phyloP scores from a whole-genome alignment of 2,888 invertebrate species.

The Frankliniella fusca region DNA sequence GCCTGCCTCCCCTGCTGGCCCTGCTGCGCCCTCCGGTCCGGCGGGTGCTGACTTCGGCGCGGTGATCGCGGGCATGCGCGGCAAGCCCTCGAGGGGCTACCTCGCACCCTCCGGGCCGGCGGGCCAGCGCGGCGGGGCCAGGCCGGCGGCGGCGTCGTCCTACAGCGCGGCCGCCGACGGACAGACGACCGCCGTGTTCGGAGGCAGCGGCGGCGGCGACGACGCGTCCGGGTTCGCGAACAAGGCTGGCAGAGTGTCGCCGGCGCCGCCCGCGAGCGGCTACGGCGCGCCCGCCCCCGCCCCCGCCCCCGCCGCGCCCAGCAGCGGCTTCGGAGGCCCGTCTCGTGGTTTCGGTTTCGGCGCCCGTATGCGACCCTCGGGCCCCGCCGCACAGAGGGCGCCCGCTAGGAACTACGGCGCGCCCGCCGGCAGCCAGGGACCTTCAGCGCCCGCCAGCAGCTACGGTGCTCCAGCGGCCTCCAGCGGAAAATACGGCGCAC shows the following conservation, averaged over 20 bases:
- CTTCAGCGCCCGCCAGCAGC: background rate
- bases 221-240: background rate
- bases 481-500: background rate
- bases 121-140: background rate
- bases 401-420: too few species aligned
- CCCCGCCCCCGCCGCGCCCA: background rate
- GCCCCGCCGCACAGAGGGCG: too few species aligned
- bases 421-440: too few species aligned
- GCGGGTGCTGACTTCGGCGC: background rate
- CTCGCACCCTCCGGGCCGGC: background rate
- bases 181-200: background rate
- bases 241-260: background rate
- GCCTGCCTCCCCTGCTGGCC: background rate
- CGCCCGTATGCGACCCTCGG: background rate
- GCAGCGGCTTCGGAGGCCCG: background rate
- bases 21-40: background rate
- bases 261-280: background rate
- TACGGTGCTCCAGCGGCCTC: background rate
- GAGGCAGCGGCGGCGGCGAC: background rate
- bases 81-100: conserved; percentile 9
- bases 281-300: too few species aligned
- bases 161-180: background rate
- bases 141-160: background rate
- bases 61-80: background rate
- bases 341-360: background rate